Base-by-base conservation (phyloP, 2,888 invertebrate species). In the Habrosyne pyritoides region DNA sequence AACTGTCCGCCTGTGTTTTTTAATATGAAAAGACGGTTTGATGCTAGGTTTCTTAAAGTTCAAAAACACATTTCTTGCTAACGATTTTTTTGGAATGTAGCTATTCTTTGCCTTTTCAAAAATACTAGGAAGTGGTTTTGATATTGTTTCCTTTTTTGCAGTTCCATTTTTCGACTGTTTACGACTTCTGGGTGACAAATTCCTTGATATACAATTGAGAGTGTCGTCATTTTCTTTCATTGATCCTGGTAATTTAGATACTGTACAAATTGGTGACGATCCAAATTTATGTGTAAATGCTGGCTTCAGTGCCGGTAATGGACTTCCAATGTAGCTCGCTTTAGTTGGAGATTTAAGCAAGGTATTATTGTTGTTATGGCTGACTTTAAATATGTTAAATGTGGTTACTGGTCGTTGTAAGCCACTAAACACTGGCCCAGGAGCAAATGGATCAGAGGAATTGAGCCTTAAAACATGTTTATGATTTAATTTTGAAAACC, bases 1-100 rank as follows among this genome's bases (percentile, higher is more conserved):
- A 14, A 93, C 88, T 71, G 94, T 93, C 70, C 93, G 86, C 78
- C 94, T 93, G 62, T 94, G 93, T 82, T 93, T 93, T 87, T 87
- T 94, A 68, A 79, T 90, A 71, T 84, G 92, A 64, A 87, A 87
- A n/a, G 87, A 79, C 4, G 88, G 87, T 60, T 86, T 91, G 33
- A 89, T 69, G 50, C 83, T 79, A n/a, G 89, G 83, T 69, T 89
- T 93, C 64, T 89, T 93, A 55, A 91, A 85, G 67, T 87, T 93
- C 4, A 93, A 75, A 73, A 93, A 93, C 7, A 93, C 89, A 73
- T 93, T 93, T 60, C 91, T 81, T 2, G 87, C 80, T 48, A 93
- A 73, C 1, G 88, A 83, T 73, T 91, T 89, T 63, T 90, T 89
- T 4, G 93, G 93, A 47, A 93, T 73, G 64, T 93, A 93, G 62